Percentiles rank a stretch among this genome's conserved stretches.
phyloP scores from a whole-genome alignment of 2,888 invertebrate genomes.

The Lepas anatifera region DNA sequence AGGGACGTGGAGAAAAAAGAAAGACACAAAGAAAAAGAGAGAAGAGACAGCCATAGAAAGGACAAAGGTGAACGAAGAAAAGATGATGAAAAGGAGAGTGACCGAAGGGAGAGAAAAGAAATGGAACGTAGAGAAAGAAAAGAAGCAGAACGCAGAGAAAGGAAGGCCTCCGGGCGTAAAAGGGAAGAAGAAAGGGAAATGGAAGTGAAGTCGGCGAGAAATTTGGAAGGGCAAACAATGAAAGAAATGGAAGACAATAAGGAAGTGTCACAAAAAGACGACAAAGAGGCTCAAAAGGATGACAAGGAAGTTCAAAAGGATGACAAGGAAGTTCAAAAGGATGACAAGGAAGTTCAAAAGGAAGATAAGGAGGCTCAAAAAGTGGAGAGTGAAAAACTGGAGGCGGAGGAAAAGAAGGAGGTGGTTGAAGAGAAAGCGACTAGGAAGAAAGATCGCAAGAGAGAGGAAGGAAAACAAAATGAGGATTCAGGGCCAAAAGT shows the following conservation, averaged over 20 bases:
- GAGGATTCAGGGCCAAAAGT: too few species aligned
- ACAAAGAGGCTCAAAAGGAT: neutral
- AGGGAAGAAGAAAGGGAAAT: constrained; percentile 17
- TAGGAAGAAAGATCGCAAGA: neutral
- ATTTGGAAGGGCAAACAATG: constrained; percentile 14
- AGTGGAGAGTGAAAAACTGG: neutral
- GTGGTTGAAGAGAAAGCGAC: neutral
- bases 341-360: neutral
- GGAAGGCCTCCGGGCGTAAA: constrained; percentile 16
- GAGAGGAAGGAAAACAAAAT: neutral
- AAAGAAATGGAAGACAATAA: neutral
- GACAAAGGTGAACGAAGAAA: neutral
- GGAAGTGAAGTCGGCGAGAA: constrained; percentile 27
- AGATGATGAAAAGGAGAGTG: neutral
- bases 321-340: neutral
- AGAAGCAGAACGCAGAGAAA: constrained; percentile 10
- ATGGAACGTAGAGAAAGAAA: constrained; percentile 10
- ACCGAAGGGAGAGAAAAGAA: neutral
- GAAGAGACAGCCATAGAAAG: constrained; percentile 13
- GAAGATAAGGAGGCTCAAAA: too few species aligned
- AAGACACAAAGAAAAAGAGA: constrained; percentile 8
- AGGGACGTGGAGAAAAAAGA: neutral
- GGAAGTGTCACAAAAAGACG: neutral
- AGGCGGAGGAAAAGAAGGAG: neutral
- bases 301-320: neutral